Evolutionary conservation across 2,113 vertebrate genomes (phyloP), one percentile per base, ranked within the genome.

Genomic region (Pseudorasbora parva): DNA sequence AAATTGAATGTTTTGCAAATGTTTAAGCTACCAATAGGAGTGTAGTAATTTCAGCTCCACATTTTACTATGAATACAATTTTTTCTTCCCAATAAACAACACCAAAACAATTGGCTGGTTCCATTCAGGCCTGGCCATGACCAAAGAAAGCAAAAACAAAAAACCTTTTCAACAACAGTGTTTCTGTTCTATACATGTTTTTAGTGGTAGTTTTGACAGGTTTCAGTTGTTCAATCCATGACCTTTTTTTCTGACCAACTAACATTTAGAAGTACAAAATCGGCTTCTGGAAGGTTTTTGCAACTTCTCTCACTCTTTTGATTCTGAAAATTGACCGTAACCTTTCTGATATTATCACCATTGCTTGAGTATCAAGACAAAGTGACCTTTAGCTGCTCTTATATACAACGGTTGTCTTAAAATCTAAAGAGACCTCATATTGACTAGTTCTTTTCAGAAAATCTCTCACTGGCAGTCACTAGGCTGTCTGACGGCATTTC

Each of bases 391-490:
- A 43, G 12, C 12, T 8, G 51, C 8, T 75, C 8, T 76, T 57
- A 2, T 4, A 12, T 37, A 30, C 3, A 5, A 11, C 1, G 5
- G 19, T 57, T 57, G 8, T 37, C 69, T 47, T 21, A 33, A 74
- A 75, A 75, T 75, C 51, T 37, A 4, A 21, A 59, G 37, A 78
- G n/a, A 77, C 2, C 14, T 25, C 33, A 0, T 59, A 60, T 78
- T 78, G 21, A 78, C 43, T 60, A 14, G n/a, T 17, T 14, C 10
- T 19, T 78, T 79, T 64, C 19, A 49, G 59, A 17, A 47, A 79
- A 79, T 64, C 2, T 62, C 47, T 47, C 25, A 19, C 47, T 74
- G 72, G 43, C 71, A 74, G 45, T 47, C 6, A 5, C 71, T 4
- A 51, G 71, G 45, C n/a, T 51, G 7, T 74, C 15, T 74, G n/a